Base-by-base conservation (phyloP, 92 coral and sea anemone genomes). In the Nematostella vectensis region DNA sequence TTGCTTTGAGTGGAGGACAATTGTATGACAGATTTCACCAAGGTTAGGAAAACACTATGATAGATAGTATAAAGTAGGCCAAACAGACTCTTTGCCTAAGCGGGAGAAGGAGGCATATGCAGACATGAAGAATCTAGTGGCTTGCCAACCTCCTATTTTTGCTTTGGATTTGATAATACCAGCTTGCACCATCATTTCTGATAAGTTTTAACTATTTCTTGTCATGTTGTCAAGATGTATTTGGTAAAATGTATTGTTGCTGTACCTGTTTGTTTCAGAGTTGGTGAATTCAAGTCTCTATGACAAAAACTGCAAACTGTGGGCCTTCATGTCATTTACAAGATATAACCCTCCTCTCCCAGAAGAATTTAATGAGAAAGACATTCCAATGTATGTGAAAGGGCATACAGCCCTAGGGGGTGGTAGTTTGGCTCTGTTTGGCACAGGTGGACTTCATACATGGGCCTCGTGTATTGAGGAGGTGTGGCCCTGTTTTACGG, bases 371-470 rank as follows among this genome's bases (percentile, higher is more conserved):
- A 29, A 74, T 37, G 84, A 63, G 26, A 81, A 59, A 62, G 61
- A 73, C 66, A 59, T 81, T 9, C 58, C 67, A 2, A 53, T 61
- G 62, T 91, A 91, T 56, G 83, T 91, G 49, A 91, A 74, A 71
- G 98, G 83, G 6, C 98, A 91, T 63, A 91, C 98, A 21, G 98
- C 98, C 0, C 74, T 91, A 0, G 98, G 98, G 16, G 98, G 98
- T 27, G 95, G 98, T 4, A 67, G 72, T 21, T 63, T 91, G 45
- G 97, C 95, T 2, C 75, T 91, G 56, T 85, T 91, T 74, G 97
- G 97, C 17, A 91, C 95, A 15, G 97, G 87, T 12, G 88, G 94
- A 23, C 77, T 91, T 19, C 97, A 91, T 74, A 91, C 91, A 8
- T 91, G 97, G 97, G 95, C 95, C 16, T 54, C 73, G 26, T 76